Conservation (phyloP, 2,888 invertebrate genomes). For the Drosophila bunnanda region DNA sequence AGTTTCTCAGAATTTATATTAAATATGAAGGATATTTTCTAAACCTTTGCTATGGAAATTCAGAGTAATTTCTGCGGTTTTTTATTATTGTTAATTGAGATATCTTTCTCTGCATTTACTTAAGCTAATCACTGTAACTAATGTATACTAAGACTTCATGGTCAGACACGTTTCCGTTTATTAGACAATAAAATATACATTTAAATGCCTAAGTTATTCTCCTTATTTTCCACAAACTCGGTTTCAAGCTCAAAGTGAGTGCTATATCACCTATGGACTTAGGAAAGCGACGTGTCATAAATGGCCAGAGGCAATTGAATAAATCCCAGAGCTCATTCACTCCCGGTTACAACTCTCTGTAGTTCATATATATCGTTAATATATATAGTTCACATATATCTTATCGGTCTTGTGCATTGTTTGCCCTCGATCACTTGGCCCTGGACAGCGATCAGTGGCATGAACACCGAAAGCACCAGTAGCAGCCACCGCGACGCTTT, state of each 20-base stretch:
- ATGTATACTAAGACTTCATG: constrained; percentile 2
- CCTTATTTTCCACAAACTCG: background rate
- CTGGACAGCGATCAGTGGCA: constrained; percentile 35
- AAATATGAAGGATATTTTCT: background rate
- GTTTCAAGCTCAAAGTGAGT: background rate
- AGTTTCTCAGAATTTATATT: background rate
- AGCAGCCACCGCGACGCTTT: constrained; percentile 24
- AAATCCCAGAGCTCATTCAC: constrained; percentile 18
- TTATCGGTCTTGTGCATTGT: constrained; percentile 43
- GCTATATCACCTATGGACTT: background rate
- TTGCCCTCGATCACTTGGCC: constrained; percentile 49
- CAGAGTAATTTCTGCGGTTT: background rate
- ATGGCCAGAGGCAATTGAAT: constrained; percentile 10
- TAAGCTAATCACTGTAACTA: constrained; percentile 7
- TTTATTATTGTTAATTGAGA: background rate
- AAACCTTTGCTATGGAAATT: background rate
- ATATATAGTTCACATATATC: constrained; percentile 13
- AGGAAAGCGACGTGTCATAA: constrained; percentile 32
- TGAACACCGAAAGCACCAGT: constrained; percentile 20
- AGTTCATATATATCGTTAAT: too few relatives aligned
- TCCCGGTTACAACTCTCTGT: constrained; percentile 10
- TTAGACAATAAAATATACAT: constrained; percentile 5
- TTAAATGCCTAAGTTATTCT: background rate
- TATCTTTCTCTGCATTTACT: constrained; percentile 6
- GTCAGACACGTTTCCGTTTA: constrained; percentile 28